phyloP scores from a whole-genome alignment of 1,140 invertebrate species.

The Micrasema minimum region DNA sequence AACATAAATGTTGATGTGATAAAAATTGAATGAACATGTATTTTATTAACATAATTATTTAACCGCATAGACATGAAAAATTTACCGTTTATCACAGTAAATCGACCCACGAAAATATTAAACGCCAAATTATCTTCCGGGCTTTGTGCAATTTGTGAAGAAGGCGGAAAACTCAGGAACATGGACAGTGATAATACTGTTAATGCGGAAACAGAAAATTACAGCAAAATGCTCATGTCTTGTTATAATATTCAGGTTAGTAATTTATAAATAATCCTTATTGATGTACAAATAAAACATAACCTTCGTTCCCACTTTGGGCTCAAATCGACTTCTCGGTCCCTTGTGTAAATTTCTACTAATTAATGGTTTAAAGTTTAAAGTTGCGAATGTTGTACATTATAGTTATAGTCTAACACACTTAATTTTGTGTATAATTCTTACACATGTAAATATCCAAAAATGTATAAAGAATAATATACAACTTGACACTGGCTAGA shows the following conservation, averaged over 20 bases:
- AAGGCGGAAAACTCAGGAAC: slow-evolving; percentile 3
- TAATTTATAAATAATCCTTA: neutral
- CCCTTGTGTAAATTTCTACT: too few relatives aligned
- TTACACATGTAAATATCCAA: too few relatives aligned
- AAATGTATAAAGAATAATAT: too few relatives aligned
- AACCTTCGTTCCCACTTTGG: neutral
- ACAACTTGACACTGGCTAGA: too few relatives aligned
- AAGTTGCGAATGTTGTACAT: neutral
- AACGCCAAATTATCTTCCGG: slow-evolving; percentile 13
- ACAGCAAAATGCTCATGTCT: slow-evolving; percentile 22
- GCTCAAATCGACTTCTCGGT: neutral
- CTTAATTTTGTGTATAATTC: neutral
- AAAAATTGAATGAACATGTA: too few relatives aligned
- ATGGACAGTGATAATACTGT: slow-evolving; percentile 2
- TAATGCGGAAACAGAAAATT: slow-evolving; percentile 27
- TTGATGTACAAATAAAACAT: neutral
- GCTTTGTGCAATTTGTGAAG: slow-evolving; percentile 21
- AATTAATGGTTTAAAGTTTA: neutral
- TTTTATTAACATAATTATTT: too few relatives aligned
- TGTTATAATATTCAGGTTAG: slow-evolving; percentile 31
- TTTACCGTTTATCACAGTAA: slow-evolving; percentile 20
- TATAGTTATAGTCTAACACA: too few relatives aligned
- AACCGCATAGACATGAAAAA: neutral
- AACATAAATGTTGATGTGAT: too few relatives aligned
- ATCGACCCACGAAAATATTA: slow-evolving; percentile 23